phyloP scores from a whole-genome alignment of 2,113 vertebrate species.

The Halichoerus grypus region DNA sequence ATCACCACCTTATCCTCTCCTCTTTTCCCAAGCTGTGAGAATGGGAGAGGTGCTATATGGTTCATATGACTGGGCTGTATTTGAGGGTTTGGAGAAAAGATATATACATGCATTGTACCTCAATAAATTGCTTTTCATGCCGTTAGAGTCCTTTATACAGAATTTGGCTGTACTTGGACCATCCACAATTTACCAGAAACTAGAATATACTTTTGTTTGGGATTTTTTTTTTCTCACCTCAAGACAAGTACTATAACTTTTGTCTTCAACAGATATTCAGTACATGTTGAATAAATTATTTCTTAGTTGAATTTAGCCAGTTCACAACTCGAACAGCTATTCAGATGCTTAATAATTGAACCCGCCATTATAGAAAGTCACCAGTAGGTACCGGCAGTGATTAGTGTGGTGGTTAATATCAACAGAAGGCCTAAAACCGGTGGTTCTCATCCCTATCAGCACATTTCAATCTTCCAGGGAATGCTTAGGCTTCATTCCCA shows the following conservation, averaged over 20 bases:
- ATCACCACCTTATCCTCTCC: constrained; percentile 85
- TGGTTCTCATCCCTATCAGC: background rate
- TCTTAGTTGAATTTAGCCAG: background rate
- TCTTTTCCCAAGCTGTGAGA: constrained; percentile 85
- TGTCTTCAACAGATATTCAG: background rate
- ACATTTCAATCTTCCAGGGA: background rate
- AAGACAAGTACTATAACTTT: background rate
- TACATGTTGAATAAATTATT: background rate
- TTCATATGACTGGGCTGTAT: constrained; percentile 83
- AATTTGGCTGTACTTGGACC: background rate
- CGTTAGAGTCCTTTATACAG: background rate
- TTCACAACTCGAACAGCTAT: background rate
- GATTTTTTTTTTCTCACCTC: background rate
- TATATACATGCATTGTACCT: constrained; percentile 56
- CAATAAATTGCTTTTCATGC: background rate
- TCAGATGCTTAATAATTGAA: background rate
- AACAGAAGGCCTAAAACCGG: background rate
- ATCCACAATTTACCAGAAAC: constrained; percentile 4
- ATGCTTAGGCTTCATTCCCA: background rate
- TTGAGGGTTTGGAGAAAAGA: constrained; percentile 68
- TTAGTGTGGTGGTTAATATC: background rate
- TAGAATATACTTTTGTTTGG: background rate
- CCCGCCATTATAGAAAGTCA: background rate
- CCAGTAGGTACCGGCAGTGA: background rate
- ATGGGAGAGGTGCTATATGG: constrained; percentile 86